Evolutionary conservation across 1,140 invertebrate species (phyloP).

Genomic region (Alviniconcha marisindica): DNA sequence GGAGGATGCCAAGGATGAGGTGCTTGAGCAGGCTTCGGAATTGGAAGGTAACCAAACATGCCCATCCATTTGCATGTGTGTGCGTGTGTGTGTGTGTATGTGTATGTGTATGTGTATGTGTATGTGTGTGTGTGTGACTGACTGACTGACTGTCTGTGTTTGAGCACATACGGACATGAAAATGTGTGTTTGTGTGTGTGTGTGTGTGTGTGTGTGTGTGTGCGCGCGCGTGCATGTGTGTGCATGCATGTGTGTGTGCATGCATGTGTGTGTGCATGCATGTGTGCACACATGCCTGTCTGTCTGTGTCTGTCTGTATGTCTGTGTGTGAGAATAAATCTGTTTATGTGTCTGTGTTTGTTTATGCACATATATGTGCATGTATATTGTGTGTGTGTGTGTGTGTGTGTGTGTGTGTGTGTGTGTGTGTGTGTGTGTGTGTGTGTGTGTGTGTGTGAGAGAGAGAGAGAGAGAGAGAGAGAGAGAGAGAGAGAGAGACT

Average conservation of each 20-base stretch:
- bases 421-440: neutral
- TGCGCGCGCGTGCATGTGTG: neutral
- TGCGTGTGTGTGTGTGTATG: no score
- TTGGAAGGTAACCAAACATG: neutral
- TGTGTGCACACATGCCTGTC: neutral
- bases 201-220: neutral
- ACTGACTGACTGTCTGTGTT: no score
- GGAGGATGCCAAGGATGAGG: neutral
- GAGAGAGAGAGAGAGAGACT: no score
- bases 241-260: neutral
- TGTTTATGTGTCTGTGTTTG: neutral
- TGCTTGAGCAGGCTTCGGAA: neutral
- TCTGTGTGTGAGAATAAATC: neutral
- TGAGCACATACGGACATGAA: no score
- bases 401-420: neutral
- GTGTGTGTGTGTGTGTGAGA: neutral
- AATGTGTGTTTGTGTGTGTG: no score
- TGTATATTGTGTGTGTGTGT: neutral
- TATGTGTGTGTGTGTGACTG: no score
- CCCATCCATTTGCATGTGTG: no score
- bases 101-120: slow-evolving; percentile 8
- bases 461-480: no score
- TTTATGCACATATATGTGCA: neutral
- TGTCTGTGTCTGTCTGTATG: neutral
- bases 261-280: neutral